These are phyloP conservation scores for Ahaetulla prasina DNA, from an alignment of 2,113 vertebrate species.

Conservation along the genomic window DNA sequence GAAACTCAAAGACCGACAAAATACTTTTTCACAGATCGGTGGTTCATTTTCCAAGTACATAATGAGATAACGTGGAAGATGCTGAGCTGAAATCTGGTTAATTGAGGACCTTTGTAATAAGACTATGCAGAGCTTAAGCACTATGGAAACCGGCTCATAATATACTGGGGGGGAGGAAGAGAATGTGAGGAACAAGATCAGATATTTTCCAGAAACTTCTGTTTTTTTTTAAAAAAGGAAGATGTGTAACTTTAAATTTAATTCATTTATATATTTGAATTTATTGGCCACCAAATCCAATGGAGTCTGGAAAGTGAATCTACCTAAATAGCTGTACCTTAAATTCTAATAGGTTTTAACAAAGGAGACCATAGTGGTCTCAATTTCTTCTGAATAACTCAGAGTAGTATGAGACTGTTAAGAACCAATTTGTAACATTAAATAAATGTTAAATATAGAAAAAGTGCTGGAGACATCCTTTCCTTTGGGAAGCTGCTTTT, in stretches of 20 bases:
- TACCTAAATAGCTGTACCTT: not conserved
- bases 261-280: not conserved
- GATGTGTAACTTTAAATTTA: not conserved
- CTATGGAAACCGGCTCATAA: not conserved
- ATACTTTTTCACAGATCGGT: not conserved
- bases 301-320: not conserved
- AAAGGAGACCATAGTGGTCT: not conserved
- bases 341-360: not conserved
- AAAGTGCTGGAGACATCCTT: not conserved
- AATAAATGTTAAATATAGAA: not conserved
- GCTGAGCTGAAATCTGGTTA: not conserved
- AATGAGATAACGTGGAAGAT: not conserved
- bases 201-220: not conserved
- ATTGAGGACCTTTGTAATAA: not conserved
- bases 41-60: not conserved
- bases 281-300: not conserved
- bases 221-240: not conserved
- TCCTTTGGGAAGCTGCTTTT: not conserved
- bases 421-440: not conserved
- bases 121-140: not conserved
- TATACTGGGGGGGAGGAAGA: not conserved
- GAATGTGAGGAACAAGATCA: not conserved
- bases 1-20: not conserved
- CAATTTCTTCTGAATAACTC: not conserved
- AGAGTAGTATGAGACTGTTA: not conserved